phyloP scores from a whole-genome alignment of 2,888 invertebrate genomes.

The Noctua comes region DNA sequence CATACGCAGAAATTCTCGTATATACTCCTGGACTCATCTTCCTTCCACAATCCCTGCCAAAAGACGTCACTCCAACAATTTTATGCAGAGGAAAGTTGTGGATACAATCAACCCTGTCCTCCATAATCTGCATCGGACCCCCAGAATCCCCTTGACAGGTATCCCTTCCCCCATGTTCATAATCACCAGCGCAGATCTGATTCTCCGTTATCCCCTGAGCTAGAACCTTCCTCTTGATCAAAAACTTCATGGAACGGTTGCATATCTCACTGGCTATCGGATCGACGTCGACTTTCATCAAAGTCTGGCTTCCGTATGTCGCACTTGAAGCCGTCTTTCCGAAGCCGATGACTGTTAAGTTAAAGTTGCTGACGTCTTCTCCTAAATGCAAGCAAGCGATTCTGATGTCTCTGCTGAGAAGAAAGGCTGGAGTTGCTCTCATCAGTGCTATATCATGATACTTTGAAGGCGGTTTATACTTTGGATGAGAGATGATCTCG shows the following conservation, averaged over 20 bases:
- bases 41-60: constrained; percentile 89
- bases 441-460: constrained; percentile 93
- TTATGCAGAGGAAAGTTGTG: constrained; percentile 84
- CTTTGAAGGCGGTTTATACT: constrained; percentile 89
- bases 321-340: constrained; percentile 89
- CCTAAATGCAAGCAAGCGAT: constrained; percentile 91
- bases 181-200: constrained; percentile 88
- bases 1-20: constrained; percentile 84
- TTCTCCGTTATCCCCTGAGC: constrained; percentile 78
- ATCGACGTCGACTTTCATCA: constrained; percentile 88
- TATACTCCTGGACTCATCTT: constrained; percentile 89
- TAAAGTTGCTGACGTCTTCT: constrained; percentile 69
- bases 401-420: constrained; percentile 88
- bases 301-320: constrained; percentile 81
- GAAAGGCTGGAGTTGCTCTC: constrained; percentile 86
- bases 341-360: constrained; percentile 91
- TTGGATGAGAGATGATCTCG: constrained; percentile 88
- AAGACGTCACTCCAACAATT: constrained; percentile 88
- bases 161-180: constrained; percentile 84
- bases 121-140: constrained; percentile 85
- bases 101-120: constrained; percentile 81
- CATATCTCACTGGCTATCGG: constrained; percentile 77
- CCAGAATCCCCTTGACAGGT: constrained; percentile 89
- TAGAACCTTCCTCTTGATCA: constrained; percentile 81
- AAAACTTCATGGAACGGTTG: constrained; percentile 82